Evolutionary conservation across 2,888 invertebrate genomes (phyloP).

Genomic region (Cosmopolites sordidus): DNA sequence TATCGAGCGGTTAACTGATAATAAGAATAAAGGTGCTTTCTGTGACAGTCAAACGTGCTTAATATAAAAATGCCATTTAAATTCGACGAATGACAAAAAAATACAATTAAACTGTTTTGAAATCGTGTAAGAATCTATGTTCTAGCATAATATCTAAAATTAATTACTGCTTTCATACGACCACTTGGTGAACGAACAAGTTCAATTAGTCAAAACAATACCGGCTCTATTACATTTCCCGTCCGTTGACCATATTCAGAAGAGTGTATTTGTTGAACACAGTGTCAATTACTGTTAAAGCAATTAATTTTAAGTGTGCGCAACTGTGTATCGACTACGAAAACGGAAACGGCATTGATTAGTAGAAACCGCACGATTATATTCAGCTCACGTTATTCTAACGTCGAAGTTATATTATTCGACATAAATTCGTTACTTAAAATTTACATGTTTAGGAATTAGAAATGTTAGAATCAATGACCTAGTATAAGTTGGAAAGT

Average conservation of each 20-base stretch:
- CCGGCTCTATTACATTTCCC: neutral
- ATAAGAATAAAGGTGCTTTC: too few species aligned
- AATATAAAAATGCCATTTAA: too few species aligned
- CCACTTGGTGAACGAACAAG: neutral
- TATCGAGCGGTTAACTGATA: too few species aligned
- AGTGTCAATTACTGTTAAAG: conserved; percentile 8
- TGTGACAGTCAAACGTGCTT: too few species aligned
- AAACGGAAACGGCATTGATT: conserved; percentile 19
- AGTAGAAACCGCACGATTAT: conserved; percentile 13
- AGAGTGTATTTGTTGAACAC: conserved; percentile 7
- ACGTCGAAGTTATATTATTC: neutral
- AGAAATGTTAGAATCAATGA: too few species aligned
- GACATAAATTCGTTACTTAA: neutral
- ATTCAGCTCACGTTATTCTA: conserved; percentile 7
- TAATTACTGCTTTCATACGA: neutral
- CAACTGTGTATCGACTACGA: conserved; percentile 13
- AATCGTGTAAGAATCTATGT: too few species aligned
- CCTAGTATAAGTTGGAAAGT: too few species aligned
- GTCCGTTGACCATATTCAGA: conserved; percentile 8
- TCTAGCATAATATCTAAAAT: neutral
- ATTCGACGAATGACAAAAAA: too few species aligned
- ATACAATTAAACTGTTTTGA: too few species aligned
- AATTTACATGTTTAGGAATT: neutral
- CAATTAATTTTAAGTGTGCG: conserved; percentile 10
- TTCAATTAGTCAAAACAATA: conserved; percentile 1